Evolutionary conservation across 2,888 invertebrate genomes (phyloP), one percentile per base, ranked within the genome.

Genomic region (Synergus japonicus): DNA sequence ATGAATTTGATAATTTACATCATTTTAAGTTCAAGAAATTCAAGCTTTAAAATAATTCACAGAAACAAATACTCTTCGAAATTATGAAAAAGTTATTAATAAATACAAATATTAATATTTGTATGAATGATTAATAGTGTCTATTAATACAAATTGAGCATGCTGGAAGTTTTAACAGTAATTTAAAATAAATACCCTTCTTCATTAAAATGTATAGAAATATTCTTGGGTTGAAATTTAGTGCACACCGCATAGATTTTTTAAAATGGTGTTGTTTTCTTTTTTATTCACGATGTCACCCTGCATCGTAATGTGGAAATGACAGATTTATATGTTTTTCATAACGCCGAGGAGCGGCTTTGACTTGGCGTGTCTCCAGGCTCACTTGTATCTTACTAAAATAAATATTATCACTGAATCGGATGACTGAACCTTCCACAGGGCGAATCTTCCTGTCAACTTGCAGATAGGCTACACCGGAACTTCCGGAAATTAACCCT

Each of bases 361-460:
- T 54, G 78, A 43, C 65, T 85, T 87, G 87, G 87, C 87, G 37
- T 76, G 15, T 67, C 79, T 88, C 88, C 88, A 88, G 84, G 60
- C 60, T 63, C 29, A 83, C 83, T 85, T 85, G 85, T 87, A 86
- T 78, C 81, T 69, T 29, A 54, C 80, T 79, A 81, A 82, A 78
- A 86, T 85, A 87, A 88, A 87, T 87, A 87, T 88, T 87, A 86
- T 87, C 84, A 77, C 77, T 79, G 81, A 84, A 84, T 83, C 82
- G 73, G 63, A 54, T 65, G 58, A 76, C 54, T 60, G 79, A 82
- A 81, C 64, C 76, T 49, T 80, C 64, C 41, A 37, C n/a, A 58
- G 41, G 67, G 63, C 67, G 73, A 77, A 77, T 81, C 54, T 46
- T 54, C 67, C 66, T 73, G 73, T 77, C 73, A 65, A 69, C 73